Evolutionary conservation across 2,888 invertebrate species (phyloP).

Genomic region (Drosophila hamatofila): DNA sequence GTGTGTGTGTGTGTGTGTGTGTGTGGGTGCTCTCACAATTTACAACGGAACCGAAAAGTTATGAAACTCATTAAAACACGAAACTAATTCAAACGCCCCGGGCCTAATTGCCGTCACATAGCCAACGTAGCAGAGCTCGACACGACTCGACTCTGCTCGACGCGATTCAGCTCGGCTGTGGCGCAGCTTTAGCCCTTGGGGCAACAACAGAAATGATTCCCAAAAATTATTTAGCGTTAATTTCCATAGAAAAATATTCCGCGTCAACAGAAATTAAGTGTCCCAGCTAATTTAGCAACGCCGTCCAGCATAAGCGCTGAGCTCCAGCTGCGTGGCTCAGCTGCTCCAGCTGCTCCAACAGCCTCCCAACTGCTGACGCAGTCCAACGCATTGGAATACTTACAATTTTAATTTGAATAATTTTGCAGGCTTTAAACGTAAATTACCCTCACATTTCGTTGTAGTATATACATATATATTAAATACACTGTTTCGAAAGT

Average conservation of each 20-base stretch:
- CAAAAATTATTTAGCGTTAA: conserved; percentile 80
- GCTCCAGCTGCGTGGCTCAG: conserved; percentile 53
- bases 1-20: conserved; percentile 17
- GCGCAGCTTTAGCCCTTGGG: conserved; percentile 29
- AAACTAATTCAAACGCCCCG: conserved; percentile 79
- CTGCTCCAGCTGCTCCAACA: conserved; percentile 24
- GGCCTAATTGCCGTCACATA: conserved; percentile 77
- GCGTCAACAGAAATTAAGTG: conserved; percentile 80
- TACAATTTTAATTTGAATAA: conserved; percentile 79
- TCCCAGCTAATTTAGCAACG: conserved; percentile 78
- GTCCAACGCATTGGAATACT: conserved; percentile 76
- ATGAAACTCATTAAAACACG: conserved; percentile 79
- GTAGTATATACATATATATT: conserved; percentile 54
- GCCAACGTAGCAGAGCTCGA: conserved; percentile 26
- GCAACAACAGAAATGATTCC: conserved; percentile 64
- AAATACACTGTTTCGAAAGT: conserved; percentile 8
- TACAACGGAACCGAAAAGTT: conserved; percentile 81
- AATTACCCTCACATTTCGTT: conserved; percentile 73
- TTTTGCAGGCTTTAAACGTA: conserved; percentile 79
- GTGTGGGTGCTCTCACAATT: conserved; percentile 57
- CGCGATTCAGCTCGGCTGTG: background rate
- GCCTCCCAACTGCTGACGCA: conserved; percentile 41
- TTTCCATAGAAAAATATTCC: conserved; percentile 80
- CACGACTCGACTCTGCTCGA: background rate
- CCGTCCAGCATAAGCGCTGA: conserved; percentile 35